A percentile compares a stretch with the other conserved stretches of the same genome.
phyloP scores from a whole-genome alignment of 2,113 vertebrate species.

The Chaetops frenatus region DNA sequence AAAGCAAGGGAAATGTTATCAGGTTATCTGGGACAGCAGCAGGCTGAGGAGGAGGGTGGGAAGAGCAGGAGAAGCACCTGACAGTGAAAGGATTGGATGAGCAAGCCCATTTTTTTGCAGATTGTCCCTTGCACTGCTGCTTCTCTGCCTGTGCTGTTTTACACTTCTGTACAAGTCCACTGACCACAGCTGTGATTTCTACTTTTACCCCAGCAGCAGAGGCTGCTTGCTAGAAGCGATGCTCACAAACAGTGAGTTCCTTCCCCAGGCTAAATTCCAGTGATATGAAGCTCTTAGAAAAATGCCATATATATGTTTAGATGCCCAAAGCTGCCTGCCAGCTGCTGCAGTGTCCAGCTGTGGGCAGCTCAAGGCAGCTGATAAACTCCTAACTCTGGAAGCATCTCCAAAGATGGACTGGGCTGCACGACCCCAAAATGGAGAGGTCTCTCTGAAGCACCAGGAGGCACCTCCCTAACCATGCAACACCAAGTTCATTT shows the following conservation, averaged over 20 bases:
- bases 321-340: not conserved
- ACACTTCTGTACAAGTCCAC: not conserved
- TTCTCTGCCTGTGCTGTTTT: not conserved
- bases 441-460: not conserved
- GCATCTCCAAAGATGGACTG: not conserved
- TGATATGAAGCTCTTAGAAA: not conserved
- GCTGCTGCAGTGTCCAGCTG: not conserved
- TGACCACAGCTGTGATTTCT: not conserved
- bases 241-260: not conserved
- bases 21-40: not conserved
- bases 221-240: not conserved
- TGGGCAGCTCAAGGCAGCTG: not conserved
- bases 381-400: not conserved
- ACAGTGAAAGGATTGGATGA: accelerated
- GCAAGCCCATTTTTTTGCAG: not conserved
- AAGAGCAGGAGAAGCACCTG: not conserved
- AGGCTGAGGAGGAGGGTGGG: not conserved
- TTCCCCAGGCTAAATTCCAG: not conserved
- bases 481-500: not conserved
- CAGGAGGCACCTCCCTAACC: not conserved
- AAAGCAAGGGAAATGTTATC: not conserved
- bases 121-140: not conserved
- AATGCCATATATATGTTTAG: not conserved
- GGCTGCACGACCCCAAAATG: accelerated
- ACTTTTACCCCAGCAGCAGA: not conserved